Evolutionary conservation across 2,888 invertebrate species (phyloP), one percentile per base, ranked within the genome.

Genomic region (Drosophila kuntzei): DNA sequence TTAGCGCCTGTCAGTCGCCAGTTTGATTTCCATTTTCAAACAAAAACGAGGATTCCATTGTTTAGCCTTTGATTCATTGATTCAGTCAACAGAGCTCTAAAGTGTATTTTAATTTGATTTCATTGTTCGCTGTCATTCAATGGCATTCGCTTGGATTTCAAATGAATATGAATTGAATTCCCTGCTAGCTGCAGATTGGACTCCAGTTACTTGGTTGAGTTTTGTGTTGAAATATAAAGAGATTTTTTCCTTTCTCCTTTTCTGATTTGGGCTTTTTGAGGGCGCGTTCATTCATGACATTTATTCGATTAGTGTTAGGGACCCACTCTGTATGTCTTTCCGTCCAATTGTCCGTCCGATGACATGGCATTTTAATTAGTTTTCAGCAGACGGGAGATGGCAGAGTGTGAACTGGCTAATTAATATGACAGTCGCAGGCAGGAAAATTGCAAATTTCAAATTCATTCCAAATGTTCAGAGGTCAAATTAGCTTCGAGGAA

Each of bases 21-120:
- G 4, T 54, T 16, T 29, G 49, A 44, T 20, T 22, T 57, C 27
- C n/a, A 36, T n/a, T 41, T 14, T 29, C 29, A 49, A 18, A 20
- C 36, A 11, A 12, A 51, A 18, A 39, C n/a, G n/a, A n/a, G 25
- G 39, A 41, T 59, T 75, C 72, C 67, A 89, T 87, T 84, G 89
- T 89, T 84, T 89, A 84, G 85, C 80, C 88, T 82, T 79, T 82
- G 86, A 82, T 85, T 85, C 87, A 76, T 76, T 86, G 79, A 88
- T 79, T 87, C 82, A 81, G 60, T 79, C 64, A 60, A 25, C 55
- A 12, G 44, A 16, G 34, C 51, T 62, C 80, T 76, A 89, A 87
- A 85, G 88, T 79, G 88, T 89, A 73, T 89, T 89, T 89, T 85
- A 85, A 85, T 85, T 85, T 85, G 85, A 85, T 85, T 85, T 84